A percentile compares a stretch with the other conserved stretches of the same genome.
These are phyloP conservation scores for Potamarius usumacintae DNA, from an alignment of 2,113 vertebrate genomes.

Conservation along the genomic window DNA sequence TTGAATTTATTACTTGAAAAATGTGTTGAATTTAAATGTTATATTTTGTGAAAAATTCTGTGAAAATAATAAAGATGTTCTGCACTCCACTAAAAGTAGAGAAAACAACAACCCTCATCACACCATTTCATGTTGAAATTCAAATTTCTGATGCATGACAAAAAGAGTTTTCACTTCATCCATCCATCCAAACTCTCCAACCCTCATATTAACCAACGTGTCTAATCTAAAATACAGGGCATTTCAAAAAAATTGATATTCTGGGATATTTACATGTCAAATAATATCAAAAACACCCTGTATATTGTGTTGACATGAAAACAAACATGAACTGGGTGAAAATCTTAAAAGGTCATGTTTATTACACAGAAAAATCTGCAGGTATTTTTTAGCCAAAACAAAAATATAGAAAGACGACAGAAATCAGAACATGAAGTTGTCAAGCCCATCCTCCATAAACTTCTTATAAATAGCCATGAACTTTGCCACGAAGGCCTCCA, in stretches of 20 bases:
- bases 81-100: slow-evolving; percentile 21
- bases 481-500: slow-evolving; percentile 95
- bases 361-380: slow-evolving; percentile 37
- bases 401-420: neutral
- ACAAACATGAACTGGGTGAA: neutral
- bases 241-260: no score
- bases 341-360: slow-evolving; percentile 33
- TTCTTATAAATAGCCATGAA: slow-evolving; percentile 99
- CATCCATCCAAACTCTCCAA: neutral
- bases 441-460: slow-evolving; percentile 97
- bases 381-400: neutral
- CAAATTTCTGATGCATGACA: no score
- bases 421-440: slow-evolving; percentile 88
- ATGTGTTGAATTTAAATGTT: neutral
- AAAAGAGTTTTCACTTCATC: neutral
- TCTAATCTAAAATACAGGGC: neutral
- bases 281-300: no score
- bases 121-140: neutral
- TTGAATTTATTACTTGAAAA: slow-evolving; percentile 5
- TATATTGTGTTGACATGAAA: neutral
- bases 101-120: neutral
- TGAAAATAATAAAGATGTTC: neutral
- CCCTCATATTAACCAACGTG: neutral
- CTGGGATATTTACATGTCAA: no score
- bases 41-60: neutral